A percentile compares a stretch with the other conserved stretches of the same genome.
Evolutionary conservation across 2,797 vertebrate species (phyloP).

Genomic region (Periophthalmus magnuspinnatus): DNA sequence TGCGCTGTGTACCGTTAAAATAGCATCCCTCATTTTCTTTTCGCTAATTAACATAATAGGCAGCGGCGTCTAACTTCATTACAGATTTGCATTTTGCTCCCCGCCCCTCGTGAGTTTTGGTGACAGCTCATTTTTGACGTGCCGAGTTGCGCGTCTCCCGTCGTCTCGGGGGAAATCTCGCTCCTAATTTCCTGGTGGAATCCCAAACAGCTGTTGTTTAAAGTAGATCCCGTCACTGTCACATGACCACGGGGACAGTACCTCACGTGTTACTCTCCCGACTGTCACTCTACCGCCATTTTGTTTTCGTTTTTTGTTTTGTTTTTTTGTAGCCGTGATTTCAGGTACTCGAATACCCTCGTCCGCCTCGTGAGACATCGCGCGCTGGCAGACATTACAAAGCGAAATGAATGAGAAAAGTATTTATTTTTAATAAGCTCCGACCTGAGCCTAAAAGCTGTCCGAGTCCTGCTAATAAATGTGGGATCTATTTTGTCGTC

Average conservation of each 20-base stretch:
- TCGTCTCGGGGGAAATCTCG: slow-evolving; percentile 89
- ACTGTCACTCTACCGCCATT: slow-evolving; percentile 70
- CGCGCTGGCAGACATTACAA: slow-evolving; percentile 19
- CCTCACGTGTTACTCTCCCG: slow-evolving; percentile 66
- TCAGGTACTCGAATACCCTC: slow-evolving; percentile 68
- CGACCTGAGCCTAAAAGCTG: slow-evolving; percentile 44
- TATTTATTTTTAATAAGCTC: slow-evolving; percentile 54
- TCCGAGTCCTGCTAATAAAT: slow-evolving; percentile 57
- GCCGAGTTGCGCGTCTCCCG: slow-evolving; percentile 77
- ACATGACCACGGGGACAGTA: slow-evolving; percentile 83
- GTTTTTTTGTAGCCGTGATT: slow-evolving; percentile 69
- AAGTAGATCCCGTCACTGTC: slow-evolving; percentile 85
- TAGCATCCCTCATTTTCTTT: not conserved
- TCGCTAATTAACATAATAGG: not conserved
- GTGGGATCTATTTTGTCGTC: slow-evolving; percentile 51
- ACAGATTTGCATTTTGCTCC: slow-evolving; percentile 1
- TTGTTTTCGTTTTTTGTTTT: slow-evolving; percentile 44
- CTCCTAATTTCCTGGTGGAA: slow-evolving; percentile 90
- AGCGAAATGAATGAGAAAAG: slow-evolving; percentile 47
- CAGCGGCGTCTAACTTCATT: not conserved
- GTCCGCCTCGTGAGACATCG: slow-evolving; percentile 50
- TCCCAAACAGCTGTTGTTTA: slow-evolving; percentile 96
- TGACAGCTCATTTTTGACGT: slow-evolving; percentile 84
- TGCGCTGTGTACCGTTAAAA: no score
- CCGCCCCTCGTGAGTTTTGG: slow-evolving; percentile 63